phyloP scores from a whole-genome alignment of 1,140 invertebrate genomes.

The Orius insidiosus region DNA sequence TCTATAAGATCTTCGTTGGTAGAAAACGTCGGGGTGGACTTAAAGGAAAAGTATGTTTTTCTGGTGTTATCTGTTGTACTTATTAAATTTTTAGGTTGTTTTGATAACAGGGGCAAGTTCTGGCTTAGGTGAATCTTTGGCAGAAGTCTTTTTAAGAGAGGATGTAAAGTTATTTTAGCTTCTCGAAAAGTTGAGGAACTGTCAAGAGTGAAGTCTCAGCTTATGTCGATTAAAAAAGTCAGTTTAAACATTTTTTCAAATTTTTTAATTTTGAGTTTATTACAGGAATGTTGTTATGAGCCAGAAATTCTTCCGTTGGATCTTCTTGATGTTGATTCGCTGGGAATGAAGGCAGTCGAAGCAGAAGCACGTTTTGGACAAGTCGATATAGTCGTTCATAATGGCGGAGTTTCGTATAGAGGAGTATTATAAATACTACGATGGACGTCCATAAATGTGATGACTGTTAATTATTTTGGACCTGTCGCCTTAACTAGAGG shows the following conservation, averaged over 20 bases:
- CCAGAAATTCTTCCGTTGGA: conserved; percentile 47
- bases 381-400: conserved; percentile 84
- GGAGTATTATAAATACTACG: conserved; percentile 55
- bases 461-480: conserved; percentile 90
- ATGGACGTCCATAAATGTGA: conserved; percentile 78
- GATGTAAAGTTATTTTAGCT: conserved; percentile 74
- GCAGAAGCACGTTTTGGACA: conserved; percentile 47
- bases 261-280: neutral
- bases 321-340: conserved; percentile 45
- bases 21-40: no score
- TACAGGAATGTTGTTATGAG: conserved; percentile 1
- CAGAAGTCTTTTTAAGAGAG: conserved; percentile 61
- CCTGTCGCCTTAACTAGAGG: conserved; percentile 81
- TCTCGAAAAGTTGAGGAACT: conserved; percentile 60
- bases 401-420: conserved; percentile 75
- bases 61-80: conserved; percentile 10
- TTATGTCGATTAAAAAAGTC: conserved; percentile 24
- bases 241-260: neutral
- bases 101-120: conserved; percentile 92
- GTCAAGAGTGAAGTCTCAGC: conserved; percentile 52
- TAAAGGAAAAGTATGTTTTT: no score
- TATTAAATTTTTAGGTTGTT: conserved; percentile 49
- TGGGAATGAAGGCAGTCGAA: conserved; percentile 43
- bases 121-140: conserved; percentile 81
- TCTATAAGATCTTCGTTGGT: no score